Base-by-base conservation (phyloP, 2,113 vertebrate genomes). In the Pseudopodoces humilis region DNA sequence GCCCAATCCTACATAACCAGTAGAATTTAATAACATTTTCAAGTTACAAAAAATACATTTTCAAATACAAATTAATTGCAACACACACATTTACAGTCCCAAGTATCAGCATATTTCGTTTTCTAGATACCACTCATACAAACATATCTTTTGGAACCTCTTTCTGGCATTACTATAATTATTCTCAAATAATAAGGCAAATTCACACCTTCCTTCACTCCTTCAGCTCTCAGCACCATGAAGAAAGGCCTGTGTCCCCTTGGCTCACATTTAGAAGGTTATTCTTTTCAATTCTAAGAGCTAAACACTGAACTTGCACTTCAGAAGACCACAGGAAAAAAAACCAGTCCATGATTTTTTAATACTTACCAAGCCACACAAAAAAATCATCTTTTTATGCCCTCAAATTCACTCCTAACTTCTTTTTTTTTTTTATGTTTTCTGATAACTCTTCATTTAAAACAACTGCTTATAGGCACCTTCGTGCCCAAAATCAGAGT, bases 31-130 rank as follows among this genome's bases (percentile, higher is more conserved):
- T 3, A 31, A 3, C 2, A 4, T 20, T 74, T 49, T 52, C 0
- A 81, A 50, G 3, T 6, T 21, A 4, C 39, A 39, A 39, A 39
- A 39, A 39, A 39, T 39, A 39, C 37, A 39, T 39, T 39, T 39
- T 39, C 37, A 39, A 39, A 39, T 39, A 39, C 11, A 39, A 39
- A 15, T 31, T 56, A 9, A n/a, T 70, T 43, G 4, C 6, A 39
- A 4, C 1, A 28, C 2, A 14, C 4, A 28, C 2, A 8, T 63
- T 31, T 25, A n/a, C 2, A 8, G 5, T 33, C 5, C 31, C 20
- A 79, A 39, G 3, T 13, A 23, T 10, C n/a, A 75, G 9, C 7
- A 20, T 4, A 0, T 15, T 59, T 15, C 22, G 1, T 10, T 67
- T 78, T 79, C 15, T 8, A 59, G 52, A 31, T 63, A 4, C 43